phyloP scores from a whole-genome alignment of 2,113 vertebrate genomes.

The Myiagra hebetior region DNA sequence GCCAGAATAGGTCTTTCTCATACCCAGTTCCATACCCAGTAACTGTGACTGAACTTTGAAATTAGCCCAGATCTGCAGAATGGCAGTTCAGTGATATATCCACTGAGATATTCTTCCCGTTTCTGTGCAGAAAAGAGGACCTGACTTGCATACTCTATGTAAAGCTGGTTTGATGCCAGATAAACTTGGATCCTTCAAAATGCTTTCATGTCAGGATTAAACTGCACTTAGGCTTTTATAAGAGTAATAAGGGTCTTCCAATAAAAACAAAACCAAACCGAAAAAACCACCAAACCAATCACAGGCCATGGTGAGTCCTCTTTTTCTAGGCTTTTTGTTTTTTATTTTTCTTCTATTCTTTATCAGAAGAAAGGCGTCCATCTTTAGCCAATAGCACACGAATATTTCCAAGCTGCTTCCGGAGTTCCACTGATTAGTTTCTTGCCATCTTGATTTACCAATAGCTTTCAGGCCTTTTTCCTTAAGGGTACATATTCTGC shows the following conservation, averaged over 20 bases:
- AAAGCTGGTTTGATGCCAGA: background rate
- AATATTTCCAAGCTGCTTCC: background rate
- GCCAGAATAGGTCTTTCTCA: background rate
- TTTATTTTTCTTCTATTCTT: background rate
- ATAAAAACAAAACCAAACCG: background rate
- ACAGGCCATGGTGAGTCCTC: background rate
- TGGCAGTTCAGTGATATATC: background rate
- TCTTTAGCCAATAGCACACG: background rate
- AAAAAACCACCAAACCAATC: background rate
- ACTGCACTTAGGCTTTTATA: background rate
- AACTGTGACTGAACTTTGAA: background rate
- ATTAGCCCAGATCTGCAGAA: background rate
- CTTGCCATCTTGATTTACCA: background rate
- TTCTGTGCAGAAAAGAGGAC: background rate
- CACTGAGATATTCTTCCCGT: background rate
- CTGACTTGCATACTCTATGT: background rate
- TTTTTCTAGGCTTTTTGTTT: background rate
- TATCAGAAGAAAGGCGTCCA: background rate
- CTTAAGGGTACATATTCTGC: background rate
- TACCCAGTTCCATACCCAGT: background rate
- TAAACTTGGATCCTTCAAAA: background rate
- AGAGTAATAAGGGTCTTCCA: background rate
- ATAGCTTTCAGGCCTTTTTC: background rate
- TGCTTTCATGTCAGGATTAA: background rate
- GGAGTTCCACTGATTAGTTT: background rate